Evolutionary conservation across 2,113 vertebrate species (phyloP).

Genomic region (Deroptyus accipitrinus): DNA sequence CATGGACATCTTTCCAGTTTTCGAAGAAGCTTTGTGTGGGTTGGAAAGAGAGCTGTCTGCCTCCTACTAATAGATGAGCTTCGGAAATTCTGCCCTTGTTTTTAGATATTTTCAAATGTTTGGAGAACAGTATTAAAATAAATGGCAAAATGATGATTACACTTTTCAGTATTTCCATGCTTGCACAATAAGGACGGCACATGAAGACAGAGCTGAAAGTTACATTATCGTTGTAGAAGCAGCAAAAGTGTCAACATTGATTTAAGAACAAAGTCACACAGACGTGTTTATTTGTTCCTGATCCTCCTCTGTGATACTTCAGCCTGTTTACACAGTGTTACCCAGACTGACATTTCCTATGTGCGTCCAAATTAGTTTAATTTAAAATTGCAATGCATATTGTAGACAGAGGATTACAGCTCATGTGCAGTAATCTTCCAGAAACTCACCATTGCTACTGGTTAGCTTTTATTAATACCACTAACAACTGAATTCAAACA

Average conservation of each 20-base stretch:
- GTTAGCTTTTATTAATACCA: constrained; percentile 69
- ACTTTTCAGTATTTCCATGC: neutral
- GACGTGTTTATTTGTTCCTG: constrained; percentile 46
- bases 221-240: constrained; percentile 34
- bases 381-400: constrained; percentile 64
- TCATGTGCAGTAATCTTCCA: constrained; percentile 8
- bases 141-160: constrained; percentile 34
- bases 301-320: constrained; percentile 53
- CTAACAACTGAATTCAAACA: constrained; percentile 46
- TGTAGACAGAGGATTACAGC: constrained; percentile 67
- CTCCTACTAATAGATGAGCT: constrained; percentile 2
- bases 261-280: constrained; percentile 59
- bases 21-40: neutral
- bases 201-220: constrained; percentile 11
- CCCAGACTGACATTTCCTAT: constrained; percentile 56
- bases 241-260: constrained; percentile 62
- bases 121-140: constrained; percentile 28
- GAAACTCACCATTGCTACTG: constrained; percentile 63
- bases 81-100: constrained; percentile 13
- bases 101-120: constrained; percentile 53
- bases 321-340: constrained; percentile 52
- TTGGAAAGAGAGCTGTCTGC: constrained; percentile 8
- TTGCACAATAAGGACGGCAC: neutral
- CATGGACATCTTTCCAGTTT: neutral
- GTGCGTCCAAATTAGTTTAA: constrained; percentile 65